Conservation (phyloP, 2,888 invertebrate genomes). For the Synergus laeviventris region DNA sequence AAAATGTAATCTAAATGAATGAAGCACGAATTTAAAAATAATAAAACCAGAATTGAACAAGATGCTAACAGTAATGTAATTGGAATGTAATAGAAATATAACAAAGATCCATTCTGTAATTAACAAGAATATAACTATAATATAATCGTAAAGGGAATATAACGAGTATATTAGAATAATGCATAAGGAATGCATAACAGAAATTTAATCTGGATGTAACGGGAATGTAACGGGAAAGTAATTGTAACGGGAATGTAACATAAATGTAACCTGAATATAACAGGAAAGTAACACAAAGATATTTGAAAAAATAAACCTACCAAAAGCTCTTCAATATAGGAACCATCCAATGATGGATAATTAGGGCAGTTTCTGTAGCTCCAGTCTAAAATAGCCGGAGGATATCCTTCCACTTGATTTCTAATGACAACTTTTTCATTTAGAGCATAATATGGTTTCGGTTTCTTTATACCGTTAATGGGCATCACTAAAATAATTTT, state of each 20-base stretch:
- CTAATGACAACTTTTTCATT: conserved; percentile 74
- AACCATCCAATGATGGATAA: conserved; percentile 63
- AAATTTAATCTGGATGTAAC: background rate
- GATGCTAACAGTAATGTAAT: no score
- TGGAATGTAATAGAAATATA: no score
- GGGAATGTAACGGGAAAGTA: background rate
- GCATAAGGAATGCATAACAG: no score
- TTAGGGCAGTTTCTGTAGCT: conserved; percentile 76
- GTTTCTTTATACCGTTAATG: conserved; percentile 70
- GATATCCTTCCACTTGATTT: conserved; percentile 79
- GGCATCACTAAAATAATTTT: conserved; percentile 77
- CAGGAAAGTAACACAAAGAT: background rate
- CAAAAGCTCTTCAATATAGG: conserved; percentile 46
- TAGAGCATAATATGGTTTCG: conserved; percentile 74
- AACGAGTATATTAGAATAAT: no score
- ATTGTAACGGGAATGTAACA: background rate
- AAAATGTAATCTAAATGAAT: no score
- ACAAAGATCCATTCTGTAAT: no score
- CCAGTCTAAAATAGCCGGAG: conserved; percentile 80
- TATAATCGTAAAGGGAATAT: no score
- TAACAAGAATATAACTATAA: no score
- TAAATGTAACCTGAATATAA: background rate
- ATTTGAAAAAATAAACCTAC: conserved; percentile 42
- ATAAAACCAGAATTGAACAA: no score
- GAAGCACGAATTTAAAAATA: no score